phyloP scores from a whole-genome alignment of 64 coral and sea anemone species.

The Montipora cactus region DNA sequence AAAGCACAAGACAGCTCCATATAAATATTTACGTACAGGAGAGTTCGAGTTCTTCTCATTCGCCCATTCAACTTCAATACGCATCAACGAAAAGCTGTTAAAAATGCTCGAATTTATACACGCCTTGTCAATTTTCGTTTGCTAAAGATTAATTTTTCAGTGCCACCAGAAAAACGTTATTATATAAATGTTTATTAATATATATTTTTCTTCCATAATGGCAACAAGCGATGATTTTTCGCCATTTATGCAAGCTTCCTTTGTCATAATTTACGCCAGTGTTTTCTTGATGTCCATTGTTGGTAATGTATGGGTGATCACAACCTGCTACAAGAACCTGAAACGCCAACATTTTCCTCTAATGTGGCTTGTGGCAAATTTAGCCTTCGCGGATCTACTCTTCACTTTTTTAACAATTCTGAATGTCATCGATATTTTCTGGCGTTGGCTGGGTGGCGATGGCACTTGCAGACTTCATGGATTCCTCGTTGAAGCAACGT shows the following conservation, averaged over 20 bases:
- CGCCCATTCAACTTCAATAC: no score
- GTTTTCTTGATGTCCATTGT: constrained; percentile 24
- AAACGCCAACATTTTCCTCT: constrained; percentile 17
- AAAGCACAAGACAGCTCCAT: not conserved
- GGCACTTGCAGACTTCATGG: constrained; percentile 57
- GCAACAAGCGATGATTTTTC: constrained; percentile 12
- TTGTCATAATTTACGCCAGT: not conserved
- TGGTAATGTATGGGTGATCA: constrained; percentile 62
- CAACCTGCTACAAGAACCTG: constrained; percentile 16
- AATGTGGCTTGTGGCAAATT: constrained; percentile 53
- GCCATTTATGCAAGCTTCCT: not conserved
- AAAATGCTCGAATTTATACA: no score
- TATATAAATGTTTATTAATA: not conserved
- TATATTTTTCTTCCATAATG: not conserved
- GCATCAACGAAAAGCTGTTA: no score
- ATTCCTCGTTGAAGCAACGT: constrained; percentile 58
- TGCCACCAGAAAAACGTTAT: not conserved
- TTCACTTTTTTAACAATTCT: constrained; percentile 59
- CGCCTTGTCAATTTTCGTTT: not conserved
- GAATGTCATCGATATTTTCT: constrained; percentile 3
- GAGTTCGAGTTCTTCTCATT: not conserved
- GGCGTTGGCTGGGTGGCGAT: constrained; percentile 53
- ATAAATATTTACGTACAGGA: not conserved
- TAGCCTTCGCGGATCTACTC: constrained; percentile 57
- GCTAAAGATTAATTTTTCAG: not conserved